Base-by-base conservation (phyloP, 2,113 vertebrate genomes). In the Ancistrus triradiatus region DNA sequence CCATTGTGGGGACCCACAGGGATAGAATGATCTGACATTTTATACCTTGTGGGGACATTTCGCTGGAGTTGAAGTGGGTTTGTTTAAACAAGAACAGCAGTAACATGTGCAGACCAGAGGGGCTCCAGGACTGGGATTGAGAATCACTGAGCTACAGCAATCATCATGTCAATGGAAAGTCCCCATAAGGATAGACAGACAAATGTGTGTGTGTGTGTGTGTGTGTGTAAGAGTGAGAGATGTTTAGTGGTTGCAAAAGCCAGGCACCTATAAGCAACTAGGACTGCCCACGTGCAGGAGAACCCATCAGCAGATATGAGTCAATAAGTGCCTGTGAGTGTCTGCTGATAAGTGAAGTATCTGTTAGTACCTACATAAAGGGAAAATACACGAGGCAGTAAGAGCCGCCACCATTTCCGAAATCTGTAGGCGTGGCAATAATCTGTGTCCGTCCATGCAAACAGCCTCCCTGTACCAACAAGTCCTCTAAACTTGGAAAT, bases 291-390 rank as follows among this genome's bases (percentile, higher is more conserved):
- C 40, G 28, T 7, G n/a, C 37, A 66, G n/a, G 31, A 55, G 40
- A 38, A 9, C 47, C 28, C 37, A 46, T 58, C 13, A 60, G 21
- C 52, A 59, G 31, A 27, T 46, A 24, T 33, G 56, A 37, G 43
- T 28, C 31, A 28, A 24, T 38, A 21, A 35, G 28, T 24, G 51
- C 47, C 27, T 44, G 42, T 31, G 42, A 24, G n/a, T 27, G 57
- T 51, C 14, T 50, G 28, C 19, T 17, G 61, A 43, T 28, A 27
- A 21, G 15, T 38, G 10, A 25, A 15, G 15, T 14, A n/a, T 44
- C 14, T 8, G 47, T 69, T 66, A 61, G 63, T 61, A 28, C 6
- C 28, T 25, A 55, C 10, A 53, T 19, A 44, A 56, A 56, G 42
- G 21, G 33, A 15, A 61, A 33, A 51, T 48, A 18, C 42, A 47